These are phyloP conservation scores for Dryobates pubescens DNA, from an alignment of 2,797 vertebrate species.

Conservation along the genomic window DNA sequence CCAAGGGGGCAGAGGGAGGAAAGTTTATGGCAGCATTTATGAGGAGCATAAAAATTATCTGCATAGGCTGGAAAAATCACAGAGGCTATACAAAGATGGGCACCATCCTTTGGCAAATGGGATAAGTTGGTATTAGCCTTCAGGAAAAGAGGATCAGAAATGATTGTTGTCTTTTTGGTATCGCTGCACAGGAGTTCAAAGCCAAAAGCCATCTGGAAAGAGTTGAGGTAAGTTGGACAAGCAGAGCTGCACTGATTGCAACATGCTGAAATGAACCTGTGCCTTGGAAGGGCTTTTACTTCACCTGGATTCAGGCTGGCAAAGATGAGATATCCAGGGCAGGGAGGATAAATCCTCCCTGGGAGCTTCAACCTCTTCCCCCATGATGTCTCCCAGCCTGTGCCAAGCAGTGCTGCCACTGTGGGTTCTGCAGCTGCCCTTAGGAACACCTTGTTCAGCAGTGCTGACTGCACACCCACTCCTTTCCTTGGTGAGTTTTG, in stretches of 20 bases:
- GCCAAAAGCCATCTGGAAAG: slow-evolving; percentile 60
- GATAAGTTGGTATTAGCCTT: slow-evolving; percentile 44
- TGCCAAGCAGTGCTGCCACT: background rate
- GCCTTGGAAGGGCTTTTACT: background rate
- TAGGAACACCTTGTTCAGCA: background rate
- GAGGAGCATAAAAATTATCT: slow-evolving; percentile 61
- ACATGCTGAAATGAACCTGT: background rate
- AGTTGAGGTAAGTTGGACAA: slow-evolving; percentile 1
- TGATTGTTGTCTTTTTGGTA: slow-evolving; percentile 55
- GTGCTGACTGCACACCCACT: background rate
- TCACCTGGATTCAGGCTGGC: background rate
- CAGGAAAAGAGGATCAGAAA: slow-evolving; percentile 59
- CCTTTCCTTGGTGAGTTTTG: background rate
- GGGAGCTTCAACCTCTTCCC: background rate
- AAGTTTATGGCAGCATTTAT: slow-evolving; percentile 48
- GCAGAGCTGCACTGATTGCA: background rate
- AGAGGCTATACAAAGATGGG: slow-evolving; percentile 26
- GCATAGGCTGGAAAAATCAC: slow-evolving; percentile 44
- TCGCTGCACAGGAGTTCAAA: slow-evolving; percentile 44
- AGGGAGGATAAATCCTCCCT: background rate
- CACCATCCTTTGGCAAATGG: background rate
- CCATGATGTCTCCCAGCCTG: accelerated
- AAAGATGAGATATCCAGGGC: background rate
- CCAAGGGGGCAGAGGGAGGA: background rate
- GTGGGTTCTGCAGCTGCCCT: background rate